Base-by-base conservation (phyloP, 1,140 invertebrate species). In the Acromyrmex charruanus region DNA sequence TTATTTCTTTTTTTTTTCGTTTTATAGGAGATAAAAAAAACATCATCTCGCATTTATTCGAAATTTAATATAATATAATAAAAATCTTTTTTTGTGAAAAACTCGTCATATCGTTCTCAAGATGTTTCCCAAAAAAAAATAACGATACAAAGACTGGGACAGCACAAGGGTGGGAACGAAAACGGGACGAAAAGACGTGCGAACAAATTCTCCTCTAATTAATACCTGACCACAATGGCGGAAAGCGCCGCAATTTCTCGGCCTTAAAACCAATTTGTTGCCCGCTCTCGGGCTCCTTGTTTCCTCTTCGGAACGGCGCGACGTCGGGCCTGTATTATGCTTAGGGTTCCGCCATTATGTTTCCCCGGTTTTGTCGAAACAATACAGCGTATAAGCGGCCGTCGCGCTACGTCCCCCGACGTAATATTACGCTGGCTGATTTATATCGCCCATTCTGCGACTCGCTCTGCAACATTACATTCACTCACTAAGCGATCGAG, bases 381-480 rank as follows among this genome's bases (percentile, higher is more conserved):
- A 88, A 89, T 88, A 85, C 69, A 85, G 53, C 35, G 86, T 69
- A 53, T 85, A 89, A 89, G 28, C 72, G 79, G 79, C 49, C 63
- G 55, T 35, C 61, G 77, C 63, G 59, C 31, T 89, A 51, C 18
- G 77, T 21, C 21, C 69, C 49, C 66, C 80, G 77, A 88, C 87
- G 71, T 85, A 71, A 91, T 92, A 92, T 92, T 88, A 86, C 87
- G 77, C 69, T 61, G 77, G 74, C 53, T 92, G 91, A 92, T 92
- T 88, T 90, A 92, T 91, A 92, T 88, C 85, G 86, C 75, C 72
- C 65, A 68, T 88, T 88, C 81, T 59, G 25, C 28, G 68, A 10
- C 7, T 58, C 28, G 58, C 16, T 10, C 31, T 18, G 51, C 28
- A 55, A 72, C 49, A 31, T 88, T 89, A 75, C 61, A 68, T 80